Evolutionary conservation across 2,797 vertebrate genomes (phyloP).

Genomic region (Varecia variegata): DNA sequence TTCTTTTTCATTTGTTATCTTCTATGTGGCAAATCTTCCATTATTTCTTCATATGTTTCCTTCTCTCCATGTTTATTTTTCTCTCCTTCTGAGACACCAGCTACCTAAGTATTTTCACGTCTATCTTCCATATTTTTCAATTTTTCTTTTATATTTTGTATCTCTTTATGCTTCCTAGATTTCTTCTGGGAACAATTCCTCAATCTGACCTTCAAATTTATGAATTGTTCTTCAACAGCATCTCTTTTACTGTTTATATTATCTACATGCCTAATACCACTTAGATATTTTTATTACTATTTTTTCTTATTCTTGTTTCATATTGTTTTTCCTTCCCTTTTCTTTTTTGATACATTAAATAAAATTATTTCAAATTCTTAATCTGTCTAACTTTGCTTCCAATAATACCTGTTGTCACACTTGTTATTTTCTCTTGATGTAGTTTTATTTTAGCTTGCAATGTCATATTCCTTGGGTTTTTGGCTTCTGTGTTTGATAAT

Average conservation of each 20-base stretch:
- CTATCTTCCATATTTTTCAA: not conserved
- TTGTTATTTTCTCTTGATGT: not conserved
- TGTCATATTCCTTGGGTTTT: not conserved
- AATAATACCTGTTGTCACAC: not conserved
- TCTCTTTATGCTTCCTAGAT: not conserved
- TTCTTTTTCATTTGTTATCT: not conserved
- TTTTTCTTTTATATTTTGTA: not conserved
- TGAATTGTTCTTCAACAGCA: not conserved
- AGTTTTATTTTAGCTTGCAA: not conserved
- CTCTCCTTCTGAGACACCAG: not conserved
- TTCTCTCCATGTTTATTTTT: not conserved
- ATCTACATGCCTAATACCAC: not conserved
- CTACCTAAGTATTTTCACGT: not conserved
- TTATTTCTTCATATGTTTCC: not conserved
- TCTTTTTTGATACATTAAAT: not conserved
- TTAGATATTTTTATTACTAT: not conserved
- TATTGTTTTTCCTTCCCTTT: not conserved
- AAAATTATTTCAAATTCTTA: not conserved
- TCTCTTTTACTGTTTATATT: not conserved
- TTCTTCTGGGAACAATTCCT: not conserved
- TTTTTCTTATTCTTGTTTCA: not conserved
- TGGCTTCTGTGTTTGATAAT: not conserved
- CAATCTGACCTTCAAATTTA: not conserved
- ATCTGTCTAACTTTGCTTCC: not conserved
- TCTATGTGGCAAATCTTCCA: not conserved